phyloP scores from a whole-genome alignment of 2,888 invertebrate genomes.

The Pterobdella sp. region DNA sequence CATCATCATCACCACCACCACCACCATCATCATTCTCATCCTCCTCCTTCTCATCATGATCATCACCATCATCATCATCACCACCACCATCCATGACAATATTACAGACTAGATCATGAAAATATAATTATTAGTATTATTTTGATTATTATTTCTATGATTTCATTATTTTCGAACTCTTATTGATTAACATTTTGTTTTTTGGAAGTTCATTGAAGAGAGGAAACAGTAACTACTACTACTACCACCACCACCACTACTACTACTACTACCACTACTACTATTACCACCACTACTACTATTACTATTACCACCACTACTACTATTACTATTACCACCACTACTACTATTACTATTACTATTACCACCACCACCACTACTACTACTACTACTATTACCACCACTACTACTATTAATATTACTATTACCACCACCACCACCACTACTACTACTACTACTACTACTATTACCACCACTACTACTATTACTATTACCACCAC shows the following conservation, averaged over 20 bases:
- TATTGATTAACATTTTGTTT: too few species aligned
- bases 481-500: neutral
- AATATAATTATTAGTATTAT: too few species aligned
- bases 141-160: too few species aligned
- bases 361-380: neutral
- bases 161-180: too few species aligned
- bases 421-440: neutral
- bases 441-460: constrained; percentile 21
- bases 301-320: neutral
- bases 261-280: neutral
- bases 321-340: neutral
- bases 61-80: too few species aligned
- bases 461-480: constrained; percentile 22
- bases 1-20: too few species aligned
- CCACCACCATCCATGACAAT: too few species aligned
- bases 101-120: too few species aligned
- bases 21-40: too few species aligned
- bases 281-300: neutral
- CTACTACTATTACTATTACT: neutral
- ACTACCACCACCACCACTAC: neutral
- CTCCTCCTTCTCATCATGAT: too few species aligned
- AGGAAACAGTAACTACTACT: too few species aligned
- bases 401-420: neutral
- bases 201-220: too few species aligned
- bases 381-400: neutral